Base-by-base conservation (phyloP, 2,888 invertebrate species). In the Torymus auratus region DNA sequence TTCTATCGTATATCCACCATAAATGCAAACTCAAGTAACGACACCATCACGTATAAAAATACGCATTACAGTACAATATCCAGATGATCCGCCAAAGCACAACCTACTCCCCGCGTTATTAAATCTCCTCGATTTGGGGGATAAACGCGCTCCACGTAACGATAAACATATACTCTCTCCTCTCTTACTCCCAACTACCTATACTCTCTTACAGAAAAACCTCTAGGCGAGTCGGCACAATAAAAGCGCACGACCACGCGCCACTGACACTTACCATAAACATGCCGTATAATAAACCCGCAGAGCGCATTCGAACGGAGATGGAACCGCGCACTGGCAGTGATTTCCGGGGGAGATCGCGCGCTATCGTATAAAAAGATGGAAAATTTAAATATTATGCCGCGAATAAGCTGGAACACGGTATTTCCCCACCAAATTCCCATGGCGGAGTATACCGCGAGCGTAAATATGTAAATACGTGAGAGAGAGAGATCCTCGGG, bases 331-430 rank as follows among this genome's bases (percentile, higher is more conserved):
- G 14, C 13, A 15, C 5, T 13, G 13, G 55, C 62, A 41, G 74
- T 78, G 81, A 81, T 81, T 78, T 74, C 61, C 72, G 64, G 53
- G 5, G 65, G 71, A 65, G 58, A n/a, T 15, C 7, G 50, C 58
- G n/a, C 58, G 50, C 41, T 50, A 61, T 67, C 67, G 67, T 28
- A 79, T 58, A 68, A 75, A 72, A 73, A 82, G 79, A 79, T 73
- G 72, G 67, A 79, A 73, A 82, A 82, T 82, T 79, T 77, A 76
- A 79, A 82, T 79, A 76, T 76, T 72, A 79, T 78, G 67, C 67
- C 56, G 23, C 70, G 78, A 74, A 68, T 70, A 75, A 75, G 65
- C 64, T 17, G 55, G 67, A 68, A 71, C 67, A 61, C 56, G 76
- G 69, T 73, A 81, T 81, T 77, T 72, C 62, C 41, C 15, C 7